Evolutionary conservation across 1,140 invertebrate genomes (phyloP).

Genomic region (Pseudomyrmex sp.): DNA sequence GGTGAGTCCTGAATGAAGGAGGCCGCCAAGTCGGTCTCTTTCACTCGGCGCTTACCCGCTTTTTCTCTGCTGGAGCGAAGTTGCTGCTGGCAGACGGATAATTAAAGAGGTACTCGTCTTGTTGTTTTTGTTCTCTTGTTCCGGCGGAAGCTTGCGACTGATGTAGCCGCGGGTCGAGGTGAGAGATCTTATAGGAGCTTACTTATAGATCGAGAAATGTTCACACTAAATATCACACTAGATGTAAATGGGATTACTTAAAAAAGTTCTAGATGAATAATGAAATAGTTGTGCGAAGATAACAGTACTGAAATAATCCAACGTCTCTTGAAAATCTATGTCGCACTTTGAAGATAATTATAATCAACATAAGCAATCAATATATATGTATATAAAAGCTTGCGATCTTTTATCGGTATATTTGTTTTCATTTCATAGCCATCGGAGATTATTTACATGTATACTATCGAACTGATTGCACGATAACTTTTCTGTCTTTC

Average conservation of each 20-base stretch:
- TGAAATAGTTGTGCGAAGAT: no score
- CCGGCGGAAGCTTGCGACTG: slow-evolving; percentile 23
- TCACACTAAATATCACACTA: no score
- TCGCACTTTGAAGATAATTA: no score
- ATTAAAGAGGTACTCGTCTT: slow-evolving; percentile 65
- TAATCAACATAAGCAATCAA: no score
- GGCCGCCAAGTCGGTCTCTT: slow-evolving; percentile 27
- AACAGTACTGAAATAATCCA: no score
- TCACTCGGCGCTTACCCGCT: slow-evolving; percentile 7
- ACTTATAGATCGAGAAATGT: not conserved
- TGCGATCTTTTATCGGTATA: no score
- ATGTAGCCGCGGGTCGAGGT: slow-evolving; percentile 17
- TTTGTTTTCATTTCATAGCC: not conserved
- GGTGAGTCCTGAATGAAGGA: slow-evolving; percentile 44
- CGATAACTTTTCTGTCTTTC: slow-evolving; percentile 2
- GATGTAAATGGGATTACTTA: no score
- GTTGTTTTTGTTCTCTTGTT: slow-evolving; percentile 27
- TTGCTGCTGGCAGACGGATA: slow-evolving; percentile 27
- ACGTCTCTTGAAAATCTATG: no score
- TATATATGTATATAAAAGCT: no score
- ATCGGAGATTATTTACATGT: slow-evolving; percentile 6
- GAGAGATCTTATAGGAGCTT: not conserved
- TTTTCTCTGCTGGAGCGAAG: slow-evolving; percentile 19
- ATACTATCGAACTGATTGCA: slow-evolving; percentile 11
- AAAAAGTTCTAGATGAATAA: no score